Base-by-base conservation (phyloP, 2,888 invertebrate genomes). In the Argyresthia goedartella region DNA sequence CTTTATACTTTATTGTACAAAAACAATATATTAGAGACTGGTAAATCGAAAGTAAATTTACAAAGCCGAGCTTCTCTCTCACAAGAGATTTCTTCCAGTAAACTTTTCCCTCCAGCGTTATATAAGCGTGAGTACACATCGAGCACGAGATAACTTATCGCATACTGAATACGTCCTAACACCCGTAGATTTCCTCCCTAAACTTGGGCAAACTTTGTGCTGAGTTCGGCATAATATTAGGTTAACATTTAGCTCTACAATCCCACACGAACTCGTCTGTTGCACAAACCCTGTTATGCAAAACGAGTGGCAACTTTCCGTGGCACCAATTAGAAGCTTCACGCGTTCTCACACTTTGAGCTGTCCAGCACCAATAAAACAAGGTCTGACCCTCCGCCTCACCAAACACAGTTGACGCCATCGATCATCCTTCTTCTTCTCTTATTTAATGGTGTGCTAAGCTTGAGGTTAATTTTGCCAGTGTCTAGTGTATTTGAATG, bases 191-290 rank as follows among this genome's bases (percentile, higher is more conserved):
- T 48, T 48, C 48, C 48, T 48, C 36, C 48, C 48, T 48, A 48
- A 48, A 48, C 48, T 48, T 48, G 35, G 11, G 6, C 35, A 14
- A 49, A 49, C 41, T 49, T 41, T 10, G 49, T 16, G 41, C 42
- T 11, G 42, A 49, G 41, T 50, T 50, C 25, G 50, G 50, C 50
- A 50, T 50, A 44, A 49, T 50, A 50, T 50, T 50, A 44, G 44
- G 50, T 50, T 50, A 50, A 50, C 50, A 50, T 50, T 50, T 50
- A 50, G 50, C 44, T 44, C 44, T 34, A 50, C 50, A 50, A 50
- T 50, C 50, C 44, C 50, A 50, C 50, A 50, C 35, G 44, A 14
- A 15, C 49, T 14, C 25, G 25, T 41, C 35, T 44, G 44, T 49
- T 49, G 49, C 49, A 49, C 34, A 50, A 50, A 50, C 50, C 50